phyloP scores from a whole-genome alignment of 2,797 vertebrate species.

The Neosilurus hyrtlii region DNA sequence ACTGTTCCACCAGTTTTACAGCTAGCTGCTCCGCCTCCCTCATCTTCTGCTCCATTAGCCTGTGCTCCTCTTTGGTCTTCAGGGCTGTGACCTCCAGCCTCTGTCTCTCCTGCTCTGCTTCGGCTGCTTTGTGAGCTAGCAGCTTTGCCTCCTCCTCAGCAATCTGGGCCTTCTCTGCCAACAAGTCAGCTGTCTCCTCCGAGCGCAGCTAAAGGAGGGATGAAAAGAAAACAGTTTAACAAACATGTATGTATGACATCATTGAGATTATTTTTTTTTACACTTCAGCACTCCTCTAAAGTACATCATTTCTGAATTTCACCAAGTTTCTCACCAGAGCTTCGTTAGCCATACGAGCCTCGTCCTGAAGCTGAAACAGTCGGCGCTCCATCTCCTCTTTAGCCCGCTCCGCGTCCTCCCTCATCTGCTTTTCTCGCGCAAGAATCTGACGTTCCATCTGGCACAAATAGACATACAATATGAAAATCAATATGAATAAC shows the following conservation, averaged over 20 bases:
- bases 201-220: conserved; percentile 77
- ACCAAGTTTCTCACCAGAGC: conserved; percentile 78
- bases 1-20: conserved; percentile 89
- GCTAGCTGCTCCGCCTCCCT: conserved; percentile 88
- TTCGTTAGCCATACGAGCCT: conserved; percentile 87
- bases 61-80: conserved; percentile 90
- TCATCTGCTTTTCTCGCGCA: conserved; percentile 87
- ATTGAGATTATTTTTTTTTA: not conserved
- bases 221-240: conserved; percentile 9
- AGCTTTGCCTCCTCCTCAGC: conserved; percentile 92
- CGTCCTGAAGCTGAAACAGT: conserved; percentile 89
- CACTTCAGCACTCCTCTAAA: not conserved
- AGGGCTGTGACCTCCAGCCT: conserved; percentile 86
- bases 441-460: conserved; percentile 91
- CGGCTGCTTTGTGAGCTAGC: conserved; percentile 89
- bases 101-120: conserved; percentile 88
- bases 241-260: not conserved
- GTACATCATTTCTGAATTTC: not conserved
- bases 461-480: conserved; percentile 5
- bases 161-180: conserved; percentile 94
- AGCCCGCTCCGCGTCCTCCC: conserved; percentile 88
- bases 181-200: conserved; percentile 87
- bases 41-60: conserved; percentile 95
- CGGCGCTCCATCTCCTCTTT: conserved; percentile 89
- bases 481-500: not conserved